A percentile compares a stretch with the other conserved stretches of the same genome.
Evolutionary conservation across 2,888 invertebrate genomes (phyloP).

Genomic region (Amphipyra berbera): DNA sequence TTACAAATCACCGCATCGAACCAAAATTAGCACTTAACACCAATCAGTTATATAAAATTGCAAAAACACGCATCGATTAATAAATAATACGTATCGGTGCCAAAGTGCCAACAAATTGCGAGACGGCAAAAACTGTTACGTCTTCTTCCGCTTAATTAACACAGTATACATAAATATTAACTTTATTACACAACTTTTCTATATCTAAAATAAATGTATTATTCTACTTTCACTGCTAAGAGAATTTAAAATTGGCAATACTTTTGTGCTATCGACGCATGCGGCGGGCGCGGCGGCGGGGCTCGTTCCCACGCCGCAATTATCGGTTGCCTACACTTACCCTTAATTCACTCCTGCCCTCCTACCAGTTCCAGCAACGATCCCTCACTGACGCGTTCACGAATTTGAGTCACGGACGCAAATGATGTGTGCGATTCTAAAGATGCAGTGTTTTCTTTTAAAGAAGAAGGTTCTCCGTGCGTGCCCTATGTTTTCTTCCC

Average conservation of each 20-base stretch:
- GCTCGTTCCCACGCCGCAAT: slow-evolving; percentile 85
- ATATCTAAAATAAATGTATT: slow-evolving; percentile 12
- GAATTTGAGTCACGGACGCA: slow-evolving; percentile 60
- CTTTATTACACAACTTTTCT: slow-evolving; percentile 26
- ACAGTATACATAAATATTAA: slow-evolving; percentile 46
- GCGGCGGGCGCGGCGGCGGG: slow-evolving; percentile 29
- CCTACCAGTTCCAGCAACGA: slow-evolving; percentile 72
- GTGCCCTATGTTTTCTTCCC: no score
- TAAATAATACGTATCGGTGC: slow-evolving; percentile 43
- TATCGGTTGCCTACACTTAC: slow-evolving; percentile 85
- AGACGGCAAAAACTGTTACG: slow-evolving; percentile 40
- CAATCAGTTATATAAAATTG: slow-evolving; percentile 36
- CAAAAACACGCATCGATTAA: slow-evolving; percentile 22
- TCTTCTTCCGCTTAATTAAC: slow-evolving; percentile 28
- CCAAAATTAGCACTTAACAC: slow-evolving; percentile 5
- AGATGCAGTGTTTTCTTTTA: neutral
- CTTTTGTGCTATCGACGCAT: slow-evolving; percentile 51
- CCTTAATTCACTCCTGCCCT: slow-evolving; percentile 80
- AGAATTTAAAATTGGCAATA: slow-evolving; percentile 27
- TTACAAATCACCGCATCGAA: slow-evolving; percentile 3
- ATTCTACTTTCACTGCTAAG: slow-evolving; percentile 43
- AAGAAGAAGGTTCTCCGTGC: neutral
- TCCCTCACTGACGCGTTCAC: slow-evolving; percentile 59
- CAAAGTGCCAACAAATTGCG: slow-evolving; percentile 28
- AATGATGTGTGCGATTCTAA: slow-evolving; percentile 5